Percentiles rank a stretch among this genome's conserved stretches.
Conservation (phyloP, 2,113 vertebrate species). For the Pontoporia blainvillei region DNA sequence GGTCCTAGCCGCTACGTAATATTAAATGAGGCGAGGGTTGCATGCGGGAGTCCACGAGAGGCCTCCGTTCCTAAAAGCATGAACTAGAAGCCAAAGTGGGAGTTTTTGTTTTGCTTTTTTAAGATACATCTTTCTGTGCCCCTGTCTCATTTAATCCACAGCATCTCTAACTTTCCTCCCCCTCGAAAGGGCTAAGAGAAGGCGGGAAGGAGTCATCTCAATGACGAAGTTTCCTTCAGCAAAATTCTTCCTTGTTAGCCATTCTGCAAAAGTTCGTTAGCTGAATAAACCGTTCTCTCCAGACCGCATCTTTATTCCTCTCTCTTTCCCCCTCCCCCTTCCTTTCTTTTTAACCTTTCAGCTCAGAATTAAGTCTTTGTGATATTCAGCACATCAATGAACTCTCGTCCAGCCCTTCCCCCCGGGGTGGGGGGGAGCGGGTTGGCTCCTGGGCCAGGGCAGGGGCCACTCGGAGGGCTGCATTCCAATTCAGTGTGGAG, state of each 20-base stretch:
- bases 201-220: neutral
- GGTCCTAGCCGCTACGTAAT: conserved; percentile 33
- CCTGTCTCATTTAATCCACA: neutral
- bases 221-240: neutral
- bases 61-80: neutral
- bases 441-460: neutral
- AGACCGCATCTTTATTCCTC: conserved; percentile 51
- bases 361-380: conserved; percentile 76
- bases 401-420: conserved; percentile 31
- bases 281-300: conserved; percentile 64
- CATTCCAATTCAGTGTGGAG: neutral
- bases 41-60: neutral
- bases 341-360: conserved; percentile 67
- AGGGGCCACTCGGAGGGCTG: neutral
- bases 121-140: neutral
- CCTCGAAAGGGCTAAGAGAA: neutral
- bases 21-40: neutral
- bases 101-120: conserved; percentile 16
- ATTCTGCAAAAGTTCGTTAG: conserved; percentile 66
- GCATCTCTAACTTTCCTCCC: neutral
- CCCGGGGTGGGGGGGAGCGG: neutral
- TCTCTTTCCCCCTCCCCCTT: neutral
- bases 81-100: neutral
- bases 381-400: conserved; percentile 45
- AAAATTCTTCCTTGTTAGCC: conserved; percentile 19